Percentiles rank a stretch among this genome's conserved stretches.
These are phyloP conservation scores for Ochlodes sylvanus DNA, from an alignment of 2,888 invertebrate species.

Conservation along the genomic window DNA sequence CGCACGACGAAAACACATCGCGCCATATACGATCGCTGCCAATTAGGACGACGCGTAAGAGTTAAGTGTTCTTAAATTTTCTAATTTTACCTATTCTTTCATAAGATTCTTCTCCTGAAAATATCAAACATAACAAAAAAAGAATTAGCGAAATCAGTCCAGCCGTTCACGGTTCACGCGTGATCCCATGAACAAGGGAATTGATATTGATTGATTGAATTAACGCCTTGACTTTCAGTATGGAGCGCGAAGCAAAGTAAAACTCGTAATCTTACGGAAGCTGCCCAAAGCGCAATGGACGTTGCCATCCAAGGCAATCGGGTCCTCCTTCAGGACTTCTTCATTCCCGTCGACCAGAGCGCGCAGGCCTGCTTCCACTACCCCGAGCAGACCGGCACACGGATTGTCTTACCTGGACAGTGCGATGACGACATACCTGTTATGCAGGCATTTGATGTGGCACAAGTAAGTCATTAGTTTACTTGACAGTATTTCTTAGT, in stretches of 20 bases:
- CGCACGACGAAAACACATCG: no score
- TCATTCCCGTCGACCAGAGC: slow-evolving; percentile 56
- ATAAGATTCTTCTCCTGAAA: no score
- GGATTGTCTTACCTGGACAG: slow-evolving; percentile 68
- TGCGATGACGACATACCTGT: slow-evolving; percentile 65
- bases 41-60: no score
- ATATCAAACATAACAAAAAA: no score
- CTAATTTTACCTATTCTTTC: no score
- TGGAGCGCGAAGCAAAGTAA: slow-evolving; percentile 77
- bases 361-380: slow-evolving; percentile 72
- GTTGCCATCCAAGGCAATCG: slow-evolving; percentile 52
- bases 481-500: no score
- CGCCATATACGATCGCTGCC: no score
- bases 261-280: slow-evolving; percentile 50
- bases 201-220: no score
- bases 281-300: slow-evolving; percentile 54
- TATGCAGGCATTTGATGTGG: slow-evolving; percentile 56
- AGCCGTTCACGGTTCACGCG: no score
- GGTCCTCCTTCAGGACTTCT: slow-evolving; percentile 59
- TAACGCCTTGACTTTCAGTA: slow-evolving; percentile 51
- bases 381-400: slow-evolving; percentile 55
- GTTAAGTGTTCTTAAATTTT: no score
- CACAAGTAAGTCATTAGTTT: slow-evolving; percentile 48
- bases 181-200: no score
- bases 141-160: no score